Conservation (phyloP, 2,888 invertebrate genomes). For the Cylindroiulus punctatus region DNA sequence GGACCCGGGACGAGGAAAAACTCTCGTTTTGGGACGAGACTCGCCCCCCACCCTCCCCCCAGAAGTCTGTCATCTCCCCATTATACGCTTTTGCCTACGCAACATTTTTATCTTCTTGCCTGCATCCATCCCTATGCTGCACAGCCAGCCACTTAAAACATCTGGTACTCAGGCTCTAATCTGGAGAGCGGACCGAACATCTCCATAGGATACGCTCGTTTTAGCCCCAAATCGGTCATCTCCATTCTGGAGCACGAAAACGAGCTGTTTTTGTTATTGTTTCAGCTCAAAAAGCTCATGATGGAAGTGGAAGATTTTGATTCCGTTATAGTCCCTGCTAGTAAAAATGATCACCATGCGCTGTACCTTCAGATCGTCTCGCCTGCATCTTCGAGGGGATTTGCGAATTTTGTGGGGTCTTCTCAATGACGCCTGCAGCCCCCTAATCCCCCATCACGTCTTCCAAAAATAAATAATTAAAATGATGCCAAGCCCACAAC, state of each 20-base stretch:
- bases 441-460: too few relatives aligned
- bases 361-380: background rate
- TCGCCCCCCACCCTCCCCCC: background rate
- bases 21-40: background rate
- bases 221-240: background rate
- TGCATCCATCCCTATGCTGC: background rate
- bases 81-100: background rate
- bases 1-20: background rate
- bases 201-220: background rate
- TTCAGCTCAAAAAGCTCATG: background rate
- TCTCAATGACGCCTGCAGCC: too few relatives aligned
- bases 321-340: background rate
- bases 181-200: background rate
- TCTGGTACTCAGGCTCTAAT: slow-evolving; percentile 4
- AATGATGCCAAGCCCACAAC: too few relatives aligned
- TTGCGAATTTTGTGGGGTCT: too few relatives aligned
- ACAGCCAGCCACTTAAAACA: background rate
- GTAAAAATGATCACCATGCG: background rate
- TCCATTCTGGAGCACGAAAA: background rate
- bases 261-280: background rate
- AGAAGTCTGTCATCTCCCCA: background rate
- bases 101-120: background rate
- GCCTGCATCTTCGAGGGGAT: too few relatives aligned
- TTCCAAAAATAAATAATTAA: too few relatives aligned
- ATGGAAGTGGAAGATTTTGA: background rate